phyloP scores from a whole-genome alignment of 2,797 vertebrate species.

The Adelosebastes latens region DNA sequence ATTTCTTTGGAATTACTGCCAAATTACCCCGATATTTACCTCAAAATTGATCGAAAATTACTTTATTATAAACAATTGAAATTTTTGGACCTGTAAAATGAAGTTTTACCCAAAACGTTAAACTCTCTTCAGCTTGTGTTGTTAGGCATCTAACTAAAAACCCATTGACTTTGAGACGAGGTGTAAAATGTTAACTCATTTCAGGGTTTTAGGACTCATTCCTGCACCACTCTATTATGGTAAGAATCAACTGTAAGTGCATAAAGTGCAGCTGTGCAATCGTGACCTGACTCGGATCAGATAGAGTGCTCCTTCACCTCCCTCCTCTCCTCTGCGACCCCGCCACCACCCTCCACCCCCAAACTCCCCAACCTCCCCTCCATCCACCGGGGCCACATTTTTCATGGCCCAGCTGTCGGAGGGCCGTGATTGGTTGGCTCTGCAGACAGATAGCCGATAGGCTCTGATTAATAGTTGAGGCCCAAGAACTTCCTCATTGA shows the following conservation, averaged over 20 bases:
- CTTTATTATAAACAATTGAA: no score
- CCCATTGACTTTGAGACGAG: no score
- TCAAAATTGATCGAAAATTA: no score
- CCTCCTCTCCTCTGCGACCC: constrained; percentile 46
- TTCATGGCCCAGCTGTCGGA: constrained; percentile 85
- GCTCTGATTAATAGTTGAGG: constrained; percentile 87
- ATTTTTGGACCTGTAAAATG: no score
- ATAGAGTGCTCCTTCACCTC: constrained; percentile 75
- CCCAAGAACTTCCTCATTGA: constrained; percentile 87
- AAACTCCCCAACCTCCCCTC: constrained; percentile 39
- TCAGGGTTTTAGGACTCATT: no score
- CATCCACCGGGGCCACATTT: constrained; percentile 78
- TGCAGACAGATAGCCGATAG: constrained; percentile 87
- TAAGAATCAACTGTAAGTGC: constrained; percentile 64
- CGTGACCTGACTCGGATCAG: constrained; percentile 80
- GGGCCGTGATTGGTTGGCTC: constrained; percentile 84
- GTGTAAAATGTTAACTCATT: no score
- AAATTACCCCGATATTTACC: no score
- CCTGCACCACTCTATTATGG: constrained; percentile 19
- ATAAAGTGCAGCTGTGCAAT: constrained; percentile 67
- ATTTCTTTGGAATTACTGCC: no score
- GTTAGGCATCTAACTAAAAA: no score
- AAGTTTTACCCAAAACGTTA: no score
- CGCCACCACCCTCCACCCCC: constrained; percentile 8
- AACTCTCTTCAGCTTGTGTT: no score